These are phyloP conservation scores for Bactericera cockerelli DNA, from an alignment of 1,140 invertebrate species.

Conservation along the genomic window DNA sequence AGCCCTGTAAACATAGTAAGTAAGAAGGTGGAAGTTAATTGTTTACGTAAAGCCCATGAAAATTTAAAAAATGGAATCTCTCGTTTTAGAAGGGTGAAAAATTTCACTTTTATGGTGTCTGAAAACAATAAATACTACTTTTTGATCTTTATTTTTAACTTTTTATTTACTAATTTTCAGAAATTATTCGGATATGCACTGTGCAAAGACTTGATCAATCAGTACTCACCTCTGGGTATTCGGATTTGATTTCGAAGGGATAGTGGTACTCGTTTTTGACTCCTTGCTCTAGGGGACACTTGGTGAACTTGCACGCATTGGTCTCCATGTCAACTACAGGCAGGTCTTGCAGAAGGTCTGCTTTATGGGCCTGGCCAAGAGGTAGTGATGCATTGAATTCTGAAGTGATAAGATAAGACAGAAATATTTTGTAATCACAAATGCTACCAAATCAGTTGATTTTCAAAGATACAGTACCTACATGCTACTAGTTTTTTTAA, in stretches of 20 bases:
- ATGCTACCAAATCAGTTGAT: too few species aligned
- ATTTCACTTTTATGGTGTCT: not conserved
- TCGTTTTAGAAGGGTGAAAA: not conserved
- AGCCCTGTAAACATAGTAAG: not conserved
- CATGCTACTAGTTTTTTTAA: too few species aligned
- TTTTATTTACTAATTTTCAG: too few species aligned
- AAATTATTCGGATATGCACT: not conserved
- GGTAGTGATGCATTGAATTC: not conserved
- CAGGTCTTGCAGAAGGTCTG: not conserved
- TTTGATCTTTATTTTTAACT: too few species aligned
- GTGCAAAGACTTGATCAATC: not conserved
- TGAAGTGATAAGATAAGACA: not conserved
- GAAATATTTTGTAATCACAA: too few species aligned
- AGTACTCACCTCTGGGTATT: not conserved
- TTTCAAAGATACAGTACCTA: too few species aligned
- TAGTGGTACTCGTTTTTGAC: not conserved
- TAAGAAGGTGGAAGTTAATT: not conserved
- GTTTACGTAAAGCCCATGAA: not conserved
- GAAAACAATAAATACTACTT: too few species aligned
- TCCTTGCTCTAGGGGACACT: not conserved
- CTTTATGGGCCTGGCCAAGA: not conserved
- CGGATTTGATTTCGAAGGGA: not conserved
- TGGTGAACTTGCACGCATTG: not conserved
- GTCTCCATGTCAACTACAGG: not conserved
- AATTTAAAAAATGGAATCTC: not conserved